Evolutionary conservation across 2,113 vertebrate species (phyloP), one percentile per base, ranked within the genome.

Genomic region (Hyaena hyaena): DNA sequence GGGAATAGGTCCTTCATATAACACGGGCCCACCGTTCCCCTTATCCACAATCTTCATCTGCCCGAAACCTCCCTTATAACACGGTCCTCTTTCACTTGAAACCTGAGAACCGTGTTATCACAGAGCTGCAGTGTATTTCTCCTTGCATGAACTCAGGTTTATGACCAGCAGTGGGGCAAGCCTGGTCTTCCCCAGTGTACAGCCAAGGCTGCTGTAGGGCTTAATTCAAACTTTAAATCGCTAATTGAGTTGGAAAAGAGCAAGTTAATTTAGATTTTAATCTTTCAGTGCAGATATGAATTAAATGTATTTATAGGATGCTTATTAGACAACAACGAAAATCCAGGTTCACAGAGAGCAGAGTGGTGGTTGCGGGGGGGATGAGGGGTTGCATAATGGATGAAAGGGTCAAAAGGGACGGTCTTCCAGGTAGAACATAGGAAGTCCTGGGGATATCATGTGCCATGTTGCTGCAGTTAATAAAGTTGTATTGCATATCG

Each of bases 201-300:
- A 77, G 24, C 24, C 14, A 55, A 35, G 28, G 23, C 14, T 87
- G n/a, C 43, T 65, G 68, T 8, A 84, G 50, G 19, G 14, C 48
- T 21, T 79, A 12, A 48, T 94, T 76, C 77, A 95, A 92, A 92
- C 28, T 63, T 88, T 71, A 53, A 95, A 83, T 55, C 55, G 21
- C 15, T 28, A 55, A 12, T 31, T 26, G 77, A 88, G 61, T 85
- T 68, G 65, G 50, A 65, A 88, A 92, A 53, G 19, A 82, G 24
- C 9, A 28, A 26, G 11, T 76, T 82, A 48, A 82, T 92, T 77
- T 53, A 69, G 31, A 84, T 43, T 92, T 76, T 84, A 89, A n/a
- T 79, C 12, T 24, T 63, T 71, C 31, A 61, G 0, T 73, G 45
- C 28, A 66, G 21, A 21, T 71, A 68, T 24, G 19, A 92, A 71